Base-by-base conservation (phyloP, 2,797 vertebrate genomes). In the Gymnoscopelus braueri region DNA sequence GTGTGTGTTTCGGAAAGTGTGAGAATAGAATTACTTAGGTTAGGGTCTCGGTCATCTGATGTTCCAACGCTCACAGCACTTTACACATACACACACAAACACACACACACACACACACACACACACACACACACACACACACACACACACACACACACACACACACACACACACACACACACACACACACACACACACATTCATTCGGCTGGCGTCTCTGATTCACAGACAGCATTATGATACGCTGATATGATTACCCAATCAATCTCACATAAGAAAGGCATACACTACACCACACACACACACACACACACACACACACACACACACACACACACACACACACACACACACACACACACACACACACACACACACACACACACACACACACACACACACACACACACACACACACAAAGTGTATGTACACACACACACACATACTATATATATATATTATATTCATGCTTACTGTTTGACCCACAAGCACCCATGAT, bases 181-280 rank as follows among this genome's bases (percentile, higher is more conserved):
- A 39, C 29, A 39, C 63, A 54, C 23, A n/a, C 57, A 60, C 63
- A 54, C 23, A n/a, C 57, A 60, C 57, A 39, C 29, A 39, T 0
- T 4, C 4, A n/a, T 75, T 9, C 54, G 10, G 71, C 60, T 5
- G 65, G 69, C 48, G 54, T 65, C 77, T 44, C 63, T 44, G 26
- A 75, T 84, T 64, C 61, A 5, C 49, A 56, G 55, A 65, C 53
- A 26, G 35, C 67, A 54, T 77, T 68, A 74, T 62, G 44, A 19
- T 19, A 61, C 56, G 76, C 8, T 65, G 55, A 69, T 75, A 57
- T 71, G 61, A 84, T 88, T 77, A 77, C 48, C 48, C 62, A 67
- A 65, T 80, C 39, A 53, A 12, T 66, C 26, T 29, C 13, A 12
- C 26, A 60, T 78, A 58, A 57, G 49, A 15, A 59, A 50, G n/a